Evolutionary conservation across 2,113 vertebrate genomes (phyloP), one percentile per base, ranked within the genome.

Genomic region (Atrichornis clamosus): DNA sequence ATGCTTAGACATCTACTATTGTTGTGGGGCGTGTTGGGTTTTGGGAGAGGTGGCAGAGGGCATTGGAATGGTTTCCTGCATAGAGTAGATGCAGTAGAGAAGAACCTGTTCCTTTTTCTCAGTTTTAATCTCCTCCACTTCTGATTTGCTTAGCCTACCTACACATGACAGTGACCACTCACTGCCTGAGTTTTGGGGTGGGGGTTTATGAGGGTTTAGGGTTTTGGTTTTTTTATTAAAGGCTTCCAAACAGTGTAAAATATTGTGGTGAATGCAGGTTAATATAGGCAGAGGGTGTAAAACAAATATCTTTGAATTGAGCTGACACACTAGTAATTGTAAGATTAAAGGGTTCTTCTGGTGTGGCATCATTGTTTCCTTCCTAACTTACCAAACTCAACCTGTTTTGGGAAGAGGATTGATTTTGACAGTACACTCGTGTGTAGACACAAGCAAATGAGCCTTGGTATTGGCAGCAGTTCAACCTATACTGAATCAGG

Each of bases 41-140:
- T 42, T 0, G 18, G 10, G 11, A n/a, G 17, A 76, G 30, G 13
- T 2, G 3, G 4, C 5, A 11, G n/a, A 59, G 17, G 22, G 3
- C 1, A 1, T 19, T 87, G n/a, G 26, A 69, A 90, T 22, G 13
- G 3, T 80, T 82, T 85, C n/a, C 49, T 69, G n/a, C 11, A 3
- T 41, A 49, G 28, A 84, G 35, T 4, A 81, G 35, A 26, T 67
- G 37, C 15, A 33, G n/a, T 46, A 32, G 11, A 75, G 53, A 44
- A 89, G 5, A 50, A 62, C 73, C 46, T 53, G 6, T 56, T 81
- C 20, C 7, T 87, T 11, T 85, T 58, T 50, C 49, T 84, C 27
- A 18, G 0, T 58, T 86, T 81, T 84, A 28, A 47, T n/a, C 18
- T 77, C 49, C 53, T 21, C 22, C 39, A 10, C 15, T 27, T 90